Evolutionary conservation across 1,140 invertebrate genomes (phyloP).

Genomic region (Papilio glaucus): DNA sequence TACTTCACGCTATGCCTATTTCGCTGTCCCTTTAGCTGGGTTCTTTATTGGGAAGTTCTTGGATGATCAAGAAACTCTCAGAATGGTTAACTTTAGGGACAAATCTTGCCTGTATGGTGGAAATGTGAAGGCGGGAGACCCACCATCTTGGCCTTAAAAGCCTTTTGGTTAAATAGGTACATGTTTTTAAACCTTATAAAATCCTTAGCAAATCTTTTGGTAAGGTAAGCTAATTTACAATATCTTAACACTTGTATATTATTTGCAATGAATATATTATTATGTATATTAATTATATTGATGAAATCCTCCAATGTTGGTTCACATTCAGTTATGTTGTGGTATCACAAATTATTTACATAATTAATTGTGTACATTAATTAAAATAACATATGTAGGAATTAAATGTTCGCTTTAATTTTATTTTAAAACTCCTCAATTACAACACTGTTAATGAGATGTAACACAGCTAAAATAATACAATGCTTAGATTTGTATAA

Average conservation of each 20-base stretch:
- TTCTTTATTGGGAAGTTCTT: conserved; percentile 86
- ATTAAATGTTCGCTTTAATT: conserved; percentile 1
- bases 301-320: neutral
- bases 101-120: conserved; percentile 91
- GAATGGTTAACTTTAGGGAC: conserved; percentile 89
- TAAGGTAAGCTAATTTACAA: neutral
- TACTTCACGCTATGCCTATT: conserved; percentile 72
- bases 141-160: conserved; percentile 87
- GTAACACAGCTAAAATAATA: conserved; percentile 46
- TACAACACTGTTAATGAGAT: conserved; percentile 40
- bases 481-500: conserved; percentile 49
- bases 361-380: neutral
- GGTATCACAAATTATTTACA: neutral
- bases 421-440: conserved; percentile 4
- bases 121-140: conserved; percentile 85
- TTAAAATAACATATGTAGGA: conserved; percentile 13
- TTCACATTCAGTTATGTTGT: neutral
- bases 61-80: conserved; percentile 87
- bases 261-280: no score
- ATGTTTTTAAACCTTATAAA: neutral
- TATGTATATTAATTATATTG: neutral
- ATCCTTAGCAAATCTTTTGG: neutral
- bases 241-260: no score
- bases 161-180: neutral
- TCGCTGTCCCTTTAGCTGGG: conserved; percentile 82